Percentiles rank a stretch among this genome's conserved stretches.
phyloP scores from a whole-genome alignment of 2,797 vertebrate genomes.

The Kryptolebias ocellatus region DNA sequence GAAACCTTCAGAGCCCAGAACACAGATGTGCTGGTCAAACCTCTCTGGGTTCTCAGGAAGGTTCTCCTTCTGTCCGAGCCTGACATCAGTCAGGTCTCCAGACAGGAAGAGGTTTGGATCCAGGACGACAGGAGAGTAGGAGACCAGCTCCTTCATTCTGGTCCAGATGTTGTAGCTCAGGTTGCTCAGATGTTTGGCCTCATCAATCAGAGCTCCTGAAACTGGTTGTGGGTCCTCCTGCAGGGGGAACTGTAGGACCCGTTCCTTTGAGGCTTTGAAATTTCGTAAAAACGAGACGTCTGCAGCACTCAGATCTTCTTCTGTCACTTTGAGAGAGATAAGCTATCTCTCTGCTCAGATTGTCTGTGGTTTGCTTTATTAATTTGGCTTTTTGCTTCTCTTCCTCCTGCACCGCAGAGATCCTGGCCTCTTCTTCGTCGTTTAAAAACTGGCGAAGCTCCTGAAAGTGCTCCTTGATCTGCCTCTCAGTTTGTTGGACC shows the following conservation, averaged over 20 bases:
- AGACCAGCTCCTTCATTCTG: slow-evolving; percentile 21
- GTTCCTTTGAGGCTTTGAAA: slow-evolving; percentile 11
- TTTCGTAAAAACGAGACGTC: slow-evolving; percentile 27
- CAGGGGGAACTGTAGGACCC: slow-evolving; percentile 20
- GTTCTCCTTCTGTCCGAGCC: background rate
- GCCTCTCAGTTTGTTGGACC: slow-evolving; percentile 2
- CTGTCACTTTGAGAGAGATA: slow-evolving; percentile 31
- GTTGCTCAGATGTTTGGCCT: slow-evolving; percentile 16
- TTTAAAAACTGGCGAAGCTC: slow-evolving; percentile 26
- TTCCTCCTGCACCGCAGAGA: slow-evolving; percentile 28
- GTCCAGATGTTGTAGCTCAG: slow-evolving; percentile 12
- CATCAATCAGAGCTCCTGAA: background rate
- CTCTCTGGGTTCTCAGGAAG: slow-evolving; percentile 54
- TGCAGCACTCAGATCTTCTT: slow-evolving; percentile 30
- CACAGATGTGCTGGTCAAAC: slow-evolving; percentile 4
- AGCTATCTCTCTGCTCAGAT: slow-evolving; percentile 23
- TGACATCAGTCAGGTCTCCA: slow-evolving; percentile 32
- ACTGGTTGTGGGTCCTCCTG: background rate
- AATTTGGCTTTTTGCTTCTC: slow-evolving; percentile 18
- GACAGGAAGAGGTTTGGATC: slow-evolving; percentile 44
- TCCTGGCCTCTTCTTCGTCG: slow-evolving; percentile 42
- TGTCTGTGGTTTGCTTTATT: slow-evolving; percentile 12
- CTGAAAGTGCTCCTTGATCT: slow-evolving; percentile 39
- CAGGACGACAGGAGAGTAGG: slow-evolving; percentile 51
- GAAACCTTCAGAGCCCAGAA: slow-evolving; percentile 29